Evolutionary conservation across 2,888 invertebrate species (phyloP).

Genomic region (Lasioglossum morio): DNA sequence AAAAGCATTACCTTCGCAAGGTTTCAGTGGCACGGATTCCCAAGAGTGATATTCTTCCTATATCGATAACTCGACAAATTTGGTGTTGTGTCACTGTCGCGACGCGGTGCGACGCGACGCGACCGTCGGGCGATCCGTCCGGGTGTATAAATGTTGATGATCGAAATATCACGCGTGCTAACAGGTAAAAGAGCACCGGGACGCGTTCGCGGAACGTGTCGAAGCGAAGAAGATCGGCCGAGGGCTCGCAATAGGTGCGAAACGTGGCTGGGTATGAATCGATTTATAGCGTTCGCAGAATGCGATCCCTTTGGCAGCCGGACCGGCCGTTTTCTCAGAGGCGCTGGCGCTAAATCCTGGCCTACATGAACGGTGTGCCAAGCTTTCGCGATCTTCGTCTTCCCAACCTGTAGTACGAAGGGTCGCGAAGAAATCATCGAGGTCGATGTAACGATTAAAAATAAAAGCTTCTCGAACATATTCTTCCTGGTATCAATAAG

Average conservation of each 20-base stretch:
- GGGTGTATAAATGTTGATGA: constrained; percentile 1
- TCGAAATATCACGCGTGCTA: constrained; percentile 13
- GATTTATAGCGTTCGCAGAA: constrained; percentile 79
- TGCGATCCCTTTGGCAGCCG: constrained; percentile 79
- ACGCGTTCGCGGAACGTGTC: constrained; percentile 60
- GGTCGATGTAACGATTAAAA: constrained; percentile 15
- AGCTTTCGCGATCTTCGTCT: constrained; percentile 40
- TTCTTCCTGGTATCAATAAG: background rate
- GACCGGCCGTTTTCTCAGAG: constrained; percentile 76
- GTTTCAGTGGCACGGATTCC: background rate
- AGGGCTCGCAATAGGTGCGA: constrained; percentile 36
- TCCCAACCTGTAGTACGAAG: constrained; percentile 36
- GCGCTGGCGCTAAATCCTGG: constrained; percentile 76
- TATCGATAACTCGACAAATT: background rate
- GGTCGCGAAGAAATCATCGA: constrained; percentile 17
- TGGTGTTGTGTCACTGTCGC: background rate
- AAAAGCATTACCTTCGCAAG: background rate
- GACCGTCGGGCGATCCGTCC: background rate
- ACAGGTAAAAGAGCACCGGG: background rate
- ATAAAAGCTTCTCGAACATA: constrained; percentile 3
- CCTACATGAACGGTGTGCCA: constrained; percentile 78
- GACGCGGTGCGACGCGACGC: no score
- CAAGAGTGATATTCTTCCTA: background rate
- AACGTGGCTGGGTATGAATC: constrained; percentile 54
- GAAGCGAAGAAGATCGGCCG: constrained; percentile 43